Evolutionary conservation across 2,113 vertebrate genomes (phyloP).

Genomic region (Entelurus aequoreus): DNA sequence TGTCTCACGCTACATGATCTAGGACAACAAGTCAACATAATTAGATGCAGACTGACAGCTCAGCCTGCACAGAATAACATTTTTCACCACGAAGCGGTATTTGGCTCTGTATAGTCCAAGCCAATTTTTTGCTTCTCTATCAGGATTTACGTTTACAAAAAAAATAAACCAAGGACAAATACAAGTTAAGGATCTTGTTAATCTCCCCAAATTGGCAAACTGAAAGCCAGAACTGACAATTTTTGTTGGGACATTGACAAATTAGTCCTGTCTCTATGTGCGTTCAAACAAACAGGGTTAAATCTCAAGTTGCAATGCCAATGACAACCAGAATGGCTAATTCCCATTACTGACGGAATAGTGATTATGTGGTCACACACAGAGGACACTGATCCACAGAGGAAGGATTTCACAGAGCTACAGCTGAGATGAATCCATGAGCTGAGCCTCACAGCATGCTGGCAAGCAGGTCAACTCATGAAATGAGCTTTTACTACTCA

Average conservation of each 20-base stretch:
- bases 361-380: constrained; percentile 9
- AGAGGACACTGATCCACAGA: constrained; percentile 3
- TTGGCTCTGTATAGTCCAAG: constrained; percentile 12
- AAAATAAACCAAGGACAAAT: constrained; percentile 17
- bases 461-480: constrained; percentile 37
- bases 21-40: constrained; percentile 21
- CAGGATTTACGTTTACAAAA: neutral
- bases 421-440: constrained; percentile 16
- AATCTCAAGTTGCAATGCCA: neutral
- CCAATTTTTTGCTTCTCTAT: constrained; percentile 3
- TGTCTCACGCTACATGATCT: too few relatives aligned
- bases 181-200: constrained; percentile 29
- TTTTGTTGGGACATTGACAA: constrained; percentile 31
- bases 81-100: constrained; percentile 21
- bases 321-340: neutral
- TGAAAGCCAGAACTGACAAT: constrained; percentile 38
- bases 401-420: constrained; percentile 19
- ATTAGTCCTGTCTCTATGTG: constrained; percentile 35
- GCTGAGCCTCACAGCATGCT: constrained; percentile 8
- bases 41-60: constrained; percentile 27
- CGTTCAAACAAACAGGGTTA: constrained; percentile 14
- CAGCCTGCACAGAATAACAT: neutral
- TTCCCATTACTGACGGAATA: neutral
- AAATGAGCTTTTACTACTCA: constrained; percentile 45
- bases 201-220: constrained; percentile 32